These are phyloP conservation scores for Drosophila neutralis DNA, from an alignment of 2,888 invertebrate genomes.

Conservation along the genomic window DNA sequence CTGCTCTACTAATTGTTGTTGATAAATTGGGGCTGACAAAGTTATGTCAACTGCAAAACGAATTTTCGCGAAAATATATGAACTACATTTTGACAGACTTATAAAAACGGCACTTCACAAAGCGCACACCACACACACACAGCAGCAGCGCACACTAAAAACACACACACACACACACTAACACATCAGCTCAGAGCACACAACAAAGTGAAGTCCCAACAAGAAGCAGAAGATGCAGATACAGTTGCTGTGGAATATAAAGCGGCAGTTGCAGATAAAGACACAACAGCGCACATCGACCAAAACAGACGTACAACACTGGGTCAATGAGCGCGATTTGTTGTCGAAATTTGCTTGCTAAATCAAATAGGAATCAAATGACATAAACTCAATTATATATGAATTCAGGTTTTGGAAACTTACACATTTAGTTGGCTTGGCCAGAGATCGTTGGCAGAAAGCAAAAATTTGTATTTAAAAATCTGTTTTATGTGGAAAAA, in stretches of 20 bases:
- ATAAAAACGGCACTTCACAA: constrained; percentile 68
- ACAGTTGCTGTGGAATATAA: constrained; percentile 50
- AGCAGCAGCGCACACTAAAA: constrained; percentile 6
- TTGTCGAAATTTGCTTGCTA: background rate
- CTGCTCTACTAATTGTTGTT: constrained; percentile 79
- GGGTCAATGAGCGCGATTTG: constrained; percentile 5
- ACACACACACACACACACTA: constrained; percentile 7
- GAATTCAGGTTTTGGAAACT: background rate
- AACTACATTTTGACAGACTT: constrained; percentile 78
- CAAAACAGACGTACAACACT: constrained; percentile 39
- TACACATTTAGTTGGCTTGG: background rate
- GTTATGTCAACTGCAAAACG: constrained; percentile 80
- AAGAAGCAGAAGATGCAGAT: constrained; percentile 53
- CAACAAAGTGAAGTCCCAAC: constrained; percentile 60
- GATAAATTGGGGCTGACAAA: constrained; percentile 79
- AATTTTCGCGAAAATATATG: constrained; percentile 78
- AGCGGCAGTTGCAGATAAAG: constrained; percentile 69
- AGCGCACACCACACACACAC: constrained; percentile 23
- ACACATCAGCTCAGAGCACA: constrained; percentile 8
- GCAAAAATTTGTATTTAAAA: background rate
- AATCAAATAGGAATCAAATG: background rate
- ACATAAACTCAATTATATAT: background rate
- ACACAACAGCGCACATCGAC: constrained; percentile 47
- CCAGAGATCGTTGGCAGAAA: background rate
- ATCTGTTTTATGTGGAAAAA: background rate